These are phyloP conservation scores for Portevinia maculata DNA, from an alignment of 2,888 invertebrate genomes.

Conservation along the genomic window DNA sequence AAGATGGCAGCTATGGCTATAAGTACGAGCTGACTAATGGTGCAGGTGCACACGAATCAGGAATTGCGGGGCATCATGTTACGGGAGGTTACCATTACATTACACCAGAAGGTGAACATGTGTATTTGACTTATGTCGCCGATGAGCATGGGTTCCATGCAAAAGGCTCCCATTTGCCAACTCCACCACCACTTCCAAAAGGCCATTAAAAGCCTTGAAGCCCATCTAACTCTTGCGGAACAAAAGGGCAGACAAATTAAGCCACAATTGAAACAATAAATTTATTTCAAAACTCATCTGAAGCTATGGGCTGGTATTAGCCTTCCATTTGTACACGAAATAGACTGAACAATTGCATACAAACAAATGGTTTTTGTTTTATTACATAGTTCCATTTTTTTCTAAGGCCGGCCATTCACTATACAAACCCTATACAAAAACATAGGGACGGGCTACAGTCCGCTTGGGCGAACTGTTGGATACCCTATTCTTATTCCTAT, in stretches of 20 bases:
- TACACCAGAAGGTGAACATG: conserved; percentile 79
- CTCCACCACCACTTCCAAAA: conserved; percentile 80
- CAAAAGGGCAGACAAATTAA: conserved; percentile 75
- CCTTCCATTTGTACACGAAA: not conserved
- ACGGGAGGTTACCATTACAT: conserved; percentile 77
- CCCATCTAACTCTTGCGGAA: conserved; percentile 80
- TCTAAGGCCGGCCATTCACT: too few species aligned
- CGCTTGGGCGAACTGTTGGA: too few species aligned
- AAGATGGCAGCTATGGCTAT: conserved; percentile 82
- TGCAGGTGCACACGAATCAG: conserved; percentile 84
- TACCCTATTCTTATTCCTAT: too few species aligned
- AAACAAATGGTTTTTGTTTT: not conserved
- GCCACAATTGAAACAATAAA: conserved; percentile 47
- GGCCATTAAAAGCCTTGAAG: conserved; percentile 79
- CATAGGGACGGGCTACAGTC: too few species aligned
- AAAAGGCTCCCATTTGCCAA: conserved; percentile 78
- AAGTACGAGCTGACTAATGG: conserved; percentile 85
- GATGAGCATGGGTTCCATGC: conserved; percentile 80
- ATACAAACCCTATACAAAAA: too few species aligned
- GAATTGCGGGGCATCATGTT: conserved; percentile 84
- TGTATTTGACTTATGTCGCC: conserved; percentile 77
- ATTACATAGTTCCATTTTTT: too few species aligned
- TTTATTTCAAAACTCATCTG: not conserved
- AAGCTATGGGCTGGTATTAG: too few species aligned
- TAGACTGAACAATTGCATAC: conserved; percentile 50